A percentile compares a stretch with the other conserved stretches of the same genome.
Evolutionary conservation across 2,797 vertebrate species (phyloP).

Genomic region (Remorina albescens): DNA sequence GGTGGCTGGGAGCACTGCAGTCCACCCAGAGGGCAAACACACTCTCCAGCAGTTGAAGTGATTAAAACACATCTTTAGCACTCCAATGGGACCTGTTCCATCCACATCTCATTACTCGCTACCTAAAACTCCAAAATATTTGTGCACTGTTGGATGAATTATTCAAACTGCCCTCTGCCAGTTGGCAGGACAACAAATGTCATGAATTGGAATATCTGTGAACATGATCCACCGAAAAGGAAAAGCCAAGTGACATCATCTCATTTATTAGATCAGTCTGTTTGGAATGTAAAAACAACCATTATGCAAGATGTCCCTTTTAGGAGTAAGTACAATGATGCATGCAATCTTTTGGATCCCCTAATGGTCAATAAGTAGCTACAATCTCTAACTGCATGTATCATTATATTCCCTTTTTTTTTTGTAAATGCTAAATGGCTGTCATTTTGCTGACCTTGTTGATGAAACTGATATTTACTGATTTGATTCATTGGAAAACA

Average conservation of each 20-base stretch:
- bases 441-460: not conserved
- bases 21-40: constrained; percentile 48
- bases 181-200: constrained; percentile 15
- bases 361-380: constrained; percentile 14
- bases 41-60: constrained; percentile 35
- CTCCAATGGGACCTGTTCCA: constrained; percentile 10
- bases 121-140: constrained; percentile 15
- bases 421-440: not conserved
- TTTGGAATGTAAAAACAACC: constrained; percentile 28
- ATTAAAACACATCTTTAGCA: constrained; percentile 25
- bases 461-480: not conserved
- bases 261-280: constrained; percentile 6
- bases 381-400: not conserved
- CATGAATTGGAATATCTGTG: not conserved
- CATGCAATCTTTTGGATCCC: not conserved
- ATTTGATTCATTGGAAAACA: not conserved
- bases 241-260: constrained; percentile 23
- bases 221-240: not conserved
- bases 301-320: constrained; percentile 8
- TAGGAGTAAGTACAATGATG: not conserved
- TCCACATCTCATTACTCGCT: constrained; percentile 12
- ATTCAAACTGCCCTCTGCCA: constrained; percentile 17
- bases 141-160: constrained; percentile 2
- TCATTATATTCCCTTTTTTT: not conserved
- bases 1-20: constrained; percentile 32